Conservation (phyloP, 2,797 vertebrate species). For the Halcyon badia region DNA sequence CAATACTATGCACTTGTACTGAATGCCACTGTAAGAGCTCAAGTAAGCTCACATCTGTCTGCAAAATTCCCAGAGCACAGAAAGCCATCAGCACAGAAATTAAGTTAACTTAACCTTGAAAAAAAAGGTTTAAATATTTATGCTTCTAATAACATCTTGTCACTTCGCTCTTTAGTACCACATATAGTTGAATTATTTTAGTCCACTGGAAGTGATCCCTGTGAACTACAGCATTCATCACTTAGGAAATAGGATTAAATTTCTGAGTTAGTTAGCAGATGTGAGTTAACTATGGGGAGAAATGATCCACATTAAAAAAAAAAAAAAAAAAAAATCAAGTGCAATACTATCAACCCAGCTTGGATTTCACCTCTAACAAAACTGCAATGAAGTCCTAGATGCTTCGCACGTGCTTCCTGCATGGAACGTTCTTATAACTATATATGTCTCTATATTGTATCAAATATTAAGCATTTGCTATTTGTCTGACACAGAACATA, state of each 20-base stretch:
- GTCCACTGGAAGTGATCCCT: background rate
- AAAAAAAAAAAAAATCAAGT: background rate
- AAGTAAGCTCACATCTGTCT: background rate
- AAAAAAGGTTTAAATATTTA: slow-evolving; percentile 22
- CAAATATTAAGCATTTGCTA: background rate
- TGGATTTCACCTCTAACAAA: background rate
- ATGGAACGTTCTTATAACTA: background rate
- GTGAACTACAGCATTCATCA: background rate
- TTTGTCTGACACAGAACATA: background rate
- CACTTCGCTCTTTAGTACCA: background rate
- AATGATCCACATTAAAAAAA: background rate
- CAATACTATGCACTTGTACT: fast-evolving
- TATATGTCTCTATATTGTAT: fast-evolving
- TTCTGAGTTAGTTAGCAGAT: background rate
- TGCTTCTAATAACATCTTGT: background rate
- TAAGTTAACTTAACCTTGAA: background rate
- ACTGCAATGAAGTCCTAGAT: background rate
- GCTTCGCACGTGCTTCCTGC: background rate
- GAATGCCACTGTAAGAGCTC: background rate
- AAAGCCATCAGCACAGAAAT: background rate
- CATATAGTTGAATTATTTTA: background rate
- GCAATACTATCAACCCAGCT: background rate
- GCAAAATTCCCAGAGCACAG: background rate
- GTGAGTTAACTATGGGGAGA: background rate
- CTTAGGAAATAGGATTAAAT: background rate